Evolutionary conservation across 2,888 invertebrate species (phyloP), one percentile per base, ranked within the genome.

Genomic region (Mesorhabditis belari): DNA sequence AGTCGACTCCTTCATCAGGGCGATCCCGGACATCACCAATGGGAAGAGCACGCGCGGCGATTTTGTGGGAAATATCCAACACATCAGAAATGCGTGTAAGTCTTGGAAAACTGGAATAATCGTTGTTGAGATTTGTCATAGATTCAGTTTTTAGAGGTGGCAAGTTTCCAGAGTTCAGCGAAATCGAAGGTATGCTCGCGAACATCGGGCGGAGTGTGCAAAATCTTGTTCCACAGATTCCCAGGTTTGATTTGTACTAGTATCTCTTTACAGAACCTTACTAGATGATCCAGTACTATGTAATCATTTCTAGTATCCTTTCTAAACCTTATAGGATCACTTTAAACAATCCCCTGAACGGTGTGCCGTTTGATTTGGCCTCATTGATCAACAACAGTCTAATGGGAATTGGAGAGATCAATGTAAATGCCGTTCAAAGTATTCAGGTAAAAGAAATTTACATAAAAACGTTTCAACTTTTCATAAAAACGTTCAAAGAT

Each of bases 31-130:
- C 59, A 62, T 21, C 55, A 57, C 24, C 58, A 65, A 62, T 70
- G 70, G 70, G 25, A 55, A 23, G 55, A 60, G 27, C 67, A 66
- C 25, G 67, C 66, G 3, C 58, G 65, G 49, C 58, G 65, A 21
- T 71, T 71, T 52, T 71, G 71, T 60, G 52, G 65, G 44, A 53
- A 67, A 23, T 71, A 57, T 28, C 71, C 71, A 17, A 65, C 65
- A 17, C 69, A 71, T 65, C 69, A 65, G 9, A 66, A 69, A 52
- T 71, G 71, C 59, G 55, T 67, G 68, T 69, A 57, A 5, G 58
- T 44, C 12, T 24, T 35, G n/a, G n/a, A n/a, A n/a, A n/a, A n/a
- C n/a, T n/a, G n/a, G n/a, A n/a, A n/a, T n/a, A n/a, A n/a, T n/a
- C n/a, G n/a, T n/a, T n/a, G n/a, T 35, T 1, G 44, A 17, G n/a